Conservation (phyloP, 2,888 invertebrate genomes). For the Tenthredo distinguenda region DNA sequence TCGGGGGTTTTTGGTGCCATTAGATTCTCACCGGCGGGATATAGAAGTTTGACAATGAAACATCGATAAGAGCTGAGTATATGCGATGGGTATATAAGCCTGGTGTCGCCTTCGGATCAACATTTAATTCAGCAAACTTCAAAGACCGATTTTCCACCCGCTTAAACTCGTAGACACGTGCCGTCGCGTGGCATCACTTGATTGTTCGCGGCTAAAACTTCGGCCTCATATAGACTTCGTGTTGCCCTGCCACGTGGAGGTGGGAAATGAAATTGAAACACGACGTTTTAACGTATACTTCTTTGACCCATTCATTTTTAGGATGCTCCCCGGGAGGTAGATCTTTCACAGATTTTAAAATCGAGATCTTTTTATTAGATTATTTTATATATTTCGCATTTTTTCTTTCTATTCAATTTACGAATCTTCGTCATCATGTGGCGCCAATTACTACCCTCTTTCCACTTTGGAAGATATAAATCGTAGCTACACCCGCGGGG, state of each 20-base stretch:
- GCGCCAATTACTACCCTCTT: neutral
- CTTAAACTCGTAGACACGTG: constrained; percentile 67
- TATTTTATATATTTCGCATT: neutral
- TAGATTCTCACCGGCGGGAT: constrained; percentile 51
- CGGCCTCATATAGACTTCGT: constrained; percentile 37
- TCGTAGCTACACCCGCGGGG: constrained; percentile 28
- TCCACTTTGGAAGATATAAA: neutral
- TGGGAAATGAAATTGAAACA: constrained; percentile 49
- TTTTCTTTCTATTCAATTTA: neutral
- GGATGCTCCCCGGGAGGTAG: constrained; percentile 31
- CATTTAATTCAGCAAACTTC: constrained; percentile 61
- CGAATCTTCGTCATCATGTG: neutral
- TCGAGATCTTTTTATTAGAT: neutral
- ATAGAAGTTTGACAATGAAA: constrained; percentile 16
- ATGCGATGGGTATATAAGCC: constrained; percentile 11
- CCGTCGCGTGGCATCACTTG: constrained; percentile 63
- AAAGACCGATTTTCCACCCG: constrained; percentile 73
- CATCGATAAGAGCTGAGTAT: constrained; percentile 5
- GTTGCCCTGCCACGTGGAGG: constrained; percentile 48
- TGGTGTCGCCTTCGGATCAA: constrained; percentile 49
- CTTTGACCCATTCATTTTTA: neutral
- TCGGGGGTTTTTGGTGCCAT: constrained; percentile 3
- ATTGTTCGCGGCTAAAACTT: constrained; percentile 57
- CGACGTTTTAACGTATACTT: neutral
- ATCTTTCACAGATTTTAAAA: constrained; percentile 11